phyloP scores from a whole-genome alignment of 1,140 invertebrate species.

The Drosophila pseudoobscura region DNA sequence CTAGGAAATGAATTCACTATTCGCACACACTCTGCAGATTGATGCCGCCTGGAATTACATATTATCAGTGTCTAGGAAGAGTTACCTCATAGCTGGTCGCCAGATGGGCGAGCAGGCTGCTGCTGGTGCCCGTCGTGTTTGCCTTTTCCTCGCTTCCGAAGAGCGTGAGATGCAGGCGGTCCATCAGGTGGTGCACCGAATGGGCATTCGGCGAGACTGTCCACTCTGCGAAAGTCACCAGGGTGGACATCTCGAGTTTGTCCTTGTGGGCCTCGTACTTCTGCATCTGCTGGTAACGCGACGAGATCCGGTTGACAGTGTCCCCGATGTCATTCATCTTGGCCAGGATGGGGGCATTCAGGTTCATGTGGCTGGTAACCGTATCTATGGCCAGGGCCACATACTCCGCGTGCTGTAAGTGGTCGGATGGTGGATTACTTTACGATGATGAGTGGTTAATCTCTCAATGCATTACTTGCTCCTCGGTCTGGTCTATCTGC shows the following conservation, averaged over 20 bases:
- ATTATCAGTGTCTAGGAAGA: conserved; percentile 25
- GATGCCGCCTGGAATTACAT: no score
- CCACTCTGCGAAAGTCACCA: conserved; percentile 88
- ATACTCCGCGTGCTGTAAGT: conserved; percentile 65
- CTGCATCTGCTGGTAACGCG: conserved; percentile 85
- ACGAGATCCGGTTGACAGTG: conserved; percentile 85
- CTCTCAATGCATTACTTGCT: conserved; percentile 53
- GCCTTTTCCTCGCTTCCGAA: conserved; percentile 63
- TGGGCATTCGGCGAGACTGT: conserved; percentile 87
- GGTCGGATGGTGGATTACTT: conserved; percentile 4
- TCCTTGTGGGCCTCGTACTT: conserved; percentile 84
- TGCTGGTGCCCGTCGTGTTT: conserved; percentile 39
- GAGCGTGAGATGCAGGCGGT: conserved; percentile 86
- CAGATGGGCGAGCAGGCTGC: conserved; percentile 65
- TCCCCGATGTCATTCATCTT: conserved; percentile 85
- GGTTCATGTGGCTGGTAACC: conserved; percentile 58
- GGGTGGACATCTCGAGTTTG: conserved; percentile 86
- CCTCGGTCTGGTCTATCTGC: conserved; percentile 82
- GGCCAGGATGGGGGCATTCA: conserved; percentile 84
- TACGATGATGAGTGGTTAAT: not conserved
- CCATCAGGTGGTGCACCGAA: conserved; percentile 87
- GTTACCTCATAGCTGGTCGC: conserved; percentile 72
- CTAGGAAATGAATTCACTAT: no score
- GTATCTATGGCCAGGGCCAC: conserved; percentile 77
- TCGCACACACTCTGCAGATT: no score